Base-by-base conservation (phyloP, 2,888 invertebrate species). In the Netelia melanura region DNA sequence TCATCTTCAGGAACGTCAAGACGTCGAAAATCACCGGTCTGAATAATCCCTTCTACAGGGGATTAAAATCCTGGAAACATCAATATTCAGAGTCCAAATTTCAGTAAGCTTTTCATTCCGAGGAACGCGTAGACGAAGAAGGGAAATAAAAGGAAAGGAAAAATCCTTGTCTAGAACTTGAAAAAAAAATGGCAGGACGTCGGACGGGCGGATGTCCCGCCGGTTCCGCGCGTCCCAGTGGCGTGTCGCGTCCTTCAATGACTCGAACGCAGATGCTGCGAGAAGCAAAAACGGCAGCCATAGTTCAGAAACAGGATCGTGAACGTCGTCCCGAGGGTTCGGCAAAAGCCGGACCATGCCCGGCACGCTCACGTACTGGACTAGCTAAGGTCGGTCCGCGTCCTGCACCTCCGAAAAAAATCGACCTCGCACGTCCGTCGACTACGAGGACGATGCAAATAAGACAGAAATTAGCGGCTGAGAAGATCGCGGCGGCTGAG, bases 371-470 rank as follows among this genome's bases (percentile, higher is more conserved):
- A 10, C 84, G 86, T 17, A 81, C 84, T 14, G 30, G 82, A 5
- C 78, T 84, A 1, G 83, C 83, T 0, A 78, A 17, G 23, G 1
- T 70, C 0, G 84, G 86, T 0, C 88, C 90, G 5, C 84, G 83
- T 0, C 86, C 84, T 1, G 74, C 71, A 2, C 87, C 88, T 5
- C 92, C 91, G 1, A 90, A 89, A 14, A 91, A 87, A 44, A 79
- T 92, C 5, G 90, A 92, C 8, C 91, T 91, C 52, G 83, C 77
- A 3, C 89, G 83, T 21, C 92, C 92, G 0, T 61, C 75, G 0
- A 77, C 90, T 89, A 92, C 92, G 2, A 91, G 89, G 72, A 86
- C 92, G 1, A 92, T 92, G 92, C 6, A 89, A n/a, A 90, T 91
- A 30, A 90, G 91, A 43, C 30, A 91, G 21, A 89, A 91, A 76